phyloP scores from a whole-genome alignment of 2,113 vertebrate genomes.

The Cisticola juncidis region DNA sequence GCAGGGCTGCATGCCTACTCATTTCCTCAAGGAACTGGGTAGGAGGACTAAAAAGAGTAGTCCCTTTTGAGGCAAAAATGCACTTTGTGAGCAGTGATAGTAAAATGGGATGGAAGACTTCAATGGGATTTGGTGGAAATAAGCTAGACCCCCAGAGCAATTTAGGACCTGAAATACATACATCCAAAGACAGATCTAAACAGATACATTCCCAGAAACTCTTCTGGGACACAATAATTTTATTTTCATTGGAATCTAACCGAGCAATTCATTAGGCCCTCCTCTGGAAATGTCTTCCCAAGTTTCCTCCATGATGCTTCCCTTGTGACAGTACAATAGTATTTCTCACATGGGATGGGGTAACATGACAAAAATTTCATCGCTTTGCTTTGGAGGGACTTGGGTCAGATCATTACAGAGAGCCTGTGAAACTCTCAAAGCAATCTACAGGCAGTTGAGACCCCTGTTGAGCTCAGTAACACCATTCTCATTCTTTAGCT shows the following conservation, averaged over 20 bases:
- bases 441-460: background rate
- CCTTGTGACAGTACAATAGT: background rate
- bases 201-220: background rate
- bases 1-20: background rate
- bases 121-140: background rate
- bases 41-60: background rate
- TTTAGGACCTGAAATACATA: background rate
- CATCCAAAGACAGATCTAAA: background rate
- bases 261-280: background rate
- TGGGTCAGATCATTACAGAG: background rate
- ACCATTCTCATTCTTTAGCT: background rate
- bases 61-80: background rate
- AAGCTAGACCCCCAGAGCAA: background rate
- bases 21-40: background rate
- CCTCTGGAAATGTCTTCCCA: background rate
- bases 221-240: background rate
- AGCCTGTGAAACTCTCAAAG: background rate
- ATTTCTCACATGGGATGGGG: background rate
- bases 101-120: background rate
- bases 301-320: background rate
- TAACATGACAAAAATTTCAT: background rate
- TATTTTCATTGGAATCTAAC: background rate
- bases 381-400: background rate
- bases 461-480: background rate
- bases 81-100: background rate